A percentile compares a stretch with the other conserved stretches of the same genome.
Conservation (phyloP, 2,113 vertebrate species). For the Prunella himalayana region DNA sequence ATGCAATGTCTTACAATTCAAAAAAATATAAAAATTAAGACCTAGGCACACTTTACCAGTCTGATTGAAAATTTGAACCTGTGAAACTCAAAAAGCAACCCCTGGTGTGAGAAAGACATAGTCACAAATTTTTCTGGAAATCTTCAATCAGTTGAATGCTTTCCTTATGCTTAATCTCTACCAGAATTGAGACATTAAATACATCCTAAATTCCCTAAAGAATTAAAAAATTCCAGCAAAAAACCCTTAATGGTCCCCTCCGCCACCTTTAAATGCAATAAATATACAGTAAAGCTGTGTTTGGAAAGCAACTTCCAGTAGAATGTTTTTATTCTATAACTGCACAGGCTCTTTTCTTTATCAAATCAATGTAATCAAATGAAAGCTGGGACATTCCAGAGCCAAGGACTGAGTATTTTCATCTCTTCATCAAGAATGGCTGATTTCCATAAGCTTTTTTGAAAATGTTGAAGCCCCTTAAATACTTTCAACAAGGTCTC, state of each 20-base stretch:
- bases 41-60: neutral
- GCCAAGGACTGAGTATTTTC: neutral
- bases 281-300: neutral
- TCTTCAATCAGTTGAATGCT: neutral
- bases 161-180: neutral
- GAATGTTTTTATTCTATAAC: neutral
- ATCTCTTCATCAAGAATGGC: neutral
- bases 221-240: neutral
- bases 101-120: neutral
- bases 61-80: neutral
- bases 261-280: accelerated
- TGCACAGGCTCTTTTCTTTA: neutral
- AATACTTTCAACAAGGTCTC: neutral
- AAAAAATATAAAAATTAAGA: neutral
- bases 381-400: neutral
- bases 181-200: neutral
- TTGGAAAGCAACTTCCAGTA: neutral
- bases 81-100: neutral
- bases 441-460: neutral
- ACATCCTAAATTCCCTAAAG: neutral
- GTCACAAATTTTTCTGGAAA: neutral
- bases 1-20: accelerated
- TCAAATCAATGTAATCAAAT: neutral
- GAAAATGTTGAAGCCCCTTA: neutral
- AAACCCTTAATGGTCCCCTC: accelerated